A percentile compares a stretch with the other conserved stretches of the same genome.
Evolutionary conservation across 2,797 vertebrate species (phyloP).

Genomic region (Diplodus puntazzo): DNA sequence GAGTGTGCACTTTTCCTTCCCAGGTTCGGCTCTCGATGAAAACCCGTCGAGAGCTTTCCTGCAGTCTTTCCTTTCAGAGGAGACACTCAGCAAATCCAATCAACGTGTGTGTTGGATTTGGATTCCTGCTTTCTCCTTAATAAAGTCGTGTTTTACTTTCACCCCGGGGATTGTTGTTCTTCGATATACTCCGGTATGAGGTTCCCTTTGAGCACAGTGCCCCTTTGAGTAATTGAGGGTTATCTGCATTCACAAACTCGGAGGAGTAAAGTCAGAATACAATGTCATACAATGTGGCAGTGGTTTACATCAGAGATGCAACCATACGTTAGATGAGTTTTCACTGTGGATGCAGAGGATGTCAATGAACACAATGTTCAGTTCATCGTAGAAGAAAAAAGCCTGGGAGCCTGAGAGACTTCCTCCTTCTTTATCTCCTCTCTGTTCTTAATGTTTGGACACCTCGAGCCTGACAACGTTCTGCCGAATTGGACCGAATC

Average conservation of each 20-base stretch:
- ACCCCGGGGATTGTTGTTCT: background rate
- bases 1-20: conserved; percentile 52
- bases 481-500: conserved; percentile 17
- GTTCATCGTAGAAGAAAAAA: background rate
- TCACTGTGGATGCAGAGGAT: background rate
- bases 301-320: background rate
- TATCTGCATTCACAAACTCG: conserved; percentile 14
- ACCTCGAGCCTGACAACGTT: background rate
- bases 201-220: background rate
- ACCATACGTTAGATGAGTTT: background rate
- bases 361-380: background rate
- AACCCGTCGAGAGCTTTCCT: conserved; percentile 13
- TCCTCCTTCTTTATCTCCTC: background rate
- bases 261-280: background rate
- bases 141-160: background rate
- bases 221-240: conserved; percentile 7
- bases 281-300: background rate
- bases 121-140: background rate
- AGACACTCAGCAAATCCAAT: background rate
- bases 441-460: background rate
- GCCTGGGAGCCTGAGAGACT: background rate
- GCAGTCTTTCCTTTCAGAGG: background rate
- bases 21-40: background rate
- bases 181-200: background rate
- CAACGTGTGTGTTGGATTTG: background rate